Conservation (phyloP, 2,113 vertebrate species). For the Coturnix japonica region DNA sequence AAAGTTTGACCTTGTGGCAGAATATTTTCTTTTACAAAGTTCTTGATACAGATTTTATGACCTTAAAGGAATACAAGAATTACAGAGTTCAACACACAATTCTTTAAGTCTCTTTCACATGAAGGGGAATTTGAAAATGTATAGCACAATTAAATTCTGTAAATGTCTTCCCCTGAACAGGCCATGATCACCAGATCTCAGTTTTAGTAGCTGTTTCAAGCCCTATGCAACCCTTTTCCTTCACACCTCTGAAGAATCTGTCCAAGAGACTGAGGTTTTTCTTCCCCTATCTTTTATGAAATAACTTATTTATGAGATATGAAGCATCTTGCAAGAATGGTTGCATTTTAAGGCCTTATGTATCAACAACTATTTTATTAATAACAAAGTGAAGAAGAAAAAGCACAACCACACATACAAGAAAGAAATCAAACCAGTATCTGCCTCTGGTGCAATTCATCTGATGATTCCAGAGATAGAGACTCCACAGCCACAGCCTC, state of each 20-base stretch:
- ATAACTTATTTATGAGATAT: neutral
- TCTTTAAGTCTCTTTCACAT: neutral
- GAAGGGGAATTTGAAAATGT: neutral
- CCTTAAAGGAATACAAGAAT: neutral
- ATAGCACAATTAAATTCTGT: neutral
- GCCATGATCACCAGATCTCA: neutral
- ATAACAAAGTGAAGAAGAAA: neutral
- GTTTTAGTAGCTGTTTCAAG: neutral
- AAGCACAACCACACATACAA: neutral
- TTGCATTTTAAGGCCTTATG: neutral
- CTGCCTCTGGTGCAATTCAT: neutral
- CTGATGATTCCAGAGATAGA: neutral
- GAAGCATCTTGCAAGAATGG: neutral
- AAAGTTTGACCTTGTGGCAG: neutral
- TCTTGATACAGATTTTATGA: neutral
- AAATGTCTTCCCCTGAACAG: neutral
- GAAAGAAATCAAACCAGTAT: neutral
- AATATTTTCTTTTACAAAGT: neutral
- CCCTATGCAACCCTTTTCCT: neutral
- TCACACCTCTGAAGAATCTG: neutral
- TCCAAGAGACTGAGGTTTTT: neutral
- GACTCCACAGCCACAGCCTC: too few species aligned
- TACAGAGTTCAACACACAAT: neutral
- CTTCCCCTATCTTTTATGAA: rapidly evolving
- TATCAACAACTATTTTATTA: neutral